Conservation (phyloP, 2,113 vertebrate species). For the Zapornia atra region DNA sequence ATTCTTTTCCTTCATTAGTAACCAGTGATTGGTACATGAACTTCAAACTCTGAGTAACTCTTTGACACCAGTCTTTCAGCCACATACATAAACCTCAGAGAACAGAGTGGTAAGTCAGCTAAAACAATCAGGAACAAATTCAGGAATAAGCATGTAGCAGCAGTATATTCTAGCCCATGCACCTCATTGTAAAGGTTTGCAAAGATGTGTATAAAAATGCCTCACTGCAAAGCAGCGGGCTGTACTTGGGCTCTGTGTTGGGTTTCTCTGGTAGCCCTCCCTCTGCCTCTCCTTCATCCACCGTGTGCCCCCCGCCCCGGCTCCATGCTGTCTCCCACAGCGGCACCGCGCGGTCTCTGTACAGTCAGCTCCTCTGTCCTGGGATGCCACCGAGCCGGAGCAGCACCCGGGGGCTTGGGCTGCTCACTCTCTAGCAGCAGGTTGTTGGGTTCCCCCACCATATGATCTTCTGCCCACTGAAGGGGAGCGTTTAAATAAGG, state of each 20-base stretch:
- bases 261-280: background rate
- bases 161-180: background rate
- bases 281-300: background rate
- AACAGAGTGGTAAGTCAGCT: background rate
- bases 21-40: background rate
- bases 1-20: background rate
- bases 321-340: background rate
- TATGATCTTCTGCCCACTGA: background rate
- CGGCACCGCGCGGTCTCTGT: fast-evolving
- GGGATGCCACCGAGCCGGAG: background rate
- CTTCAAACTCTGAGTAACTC: background rate
- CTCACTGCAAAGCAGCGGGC: background rate
- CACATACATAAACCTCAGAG: background rate
- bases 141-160: background rate
- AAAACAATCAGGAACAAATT: background rate
- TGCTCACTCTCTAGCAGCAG: background rate
- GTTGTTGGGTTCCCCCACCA: fast-evolving
- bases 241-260: background rate
- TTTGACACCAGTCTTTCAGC: background rate
- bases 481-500: background rate
- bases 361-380: background rate
- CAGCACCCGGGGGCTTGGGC: background rate
- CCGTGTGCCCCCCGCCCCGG: fast-evolving
- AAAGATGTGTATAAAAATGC: background rate
- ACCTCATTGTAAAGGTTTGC: background rate